A percentile compares a stretch with the other conserved stretches of the same genome.
phyloP scores from a whole-genome alignment of 2,113 vertebrate genomes.

The Myotis yumanensis region DNA sequence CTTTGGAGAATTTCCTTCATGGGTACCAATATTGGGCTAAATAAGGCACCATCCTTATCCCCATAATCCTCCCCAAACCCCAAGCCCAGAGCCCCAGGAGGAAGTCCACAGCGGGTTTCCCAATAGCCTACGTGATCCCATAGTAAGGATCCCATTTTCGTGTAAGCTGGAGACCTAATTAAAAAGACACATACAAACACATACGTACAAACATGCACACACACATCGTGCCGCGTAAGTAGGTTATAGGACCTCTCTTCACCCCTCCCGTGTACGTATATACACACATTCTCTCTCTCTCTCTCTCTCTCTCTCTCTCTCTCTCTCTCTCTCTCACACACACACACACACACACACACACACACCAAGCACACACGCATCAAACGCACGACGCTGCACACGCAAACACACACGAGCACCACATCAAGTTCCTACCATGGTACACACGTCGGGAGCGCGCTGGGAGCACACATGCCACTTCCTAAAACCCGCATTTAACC shows the following conservation, averaged over 20 bases:
- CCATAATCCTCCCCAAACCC: conserved; percentile 8
- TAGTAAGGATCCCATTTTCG: conserved; percentile 1
- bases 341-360: conserved; percentile 28
- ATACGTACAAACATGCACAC: conserved; percentile 10
- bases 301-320: no score
- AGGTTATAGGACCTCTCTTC: conserved; percentile 69
- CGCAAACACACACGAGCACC: conserved; percentile 58
- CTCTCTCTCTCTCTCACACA: neutral
- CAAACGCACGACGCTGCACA: conserved; percentile 60
- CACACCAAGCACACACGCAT: conserved; percentile 41
- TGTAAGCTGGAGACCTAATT: conserved; percentile 58
- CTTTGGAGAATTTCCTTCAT: conserved; percentile 65
- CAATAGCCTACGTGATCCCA: conserved; percentile 52
- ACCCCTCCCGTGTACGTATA: neutral
- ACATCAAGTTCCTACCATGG: conserved; percentile 70
- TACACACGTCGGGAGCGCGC: conserved; percentile 72
- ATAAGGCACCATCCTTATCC: conserved; percentile 48
- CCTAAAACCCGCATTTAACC: conserved; percentile 69
- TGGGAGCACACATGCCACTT: conserved; percentile 61
- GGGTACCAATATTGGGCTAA: conserved; percentile 55
- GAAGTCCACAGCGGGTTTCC: conserved; percentile 62
- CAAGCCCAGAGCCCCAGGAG: neutral
- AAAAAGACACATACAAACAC: conserved; percentile 58
- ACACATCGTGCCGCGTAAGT: conserved; percentile 51
- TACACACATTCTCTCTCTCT: neutral